Conservation (phyloP, 2,113 vertebrate species). For the Ia io region DNA sequence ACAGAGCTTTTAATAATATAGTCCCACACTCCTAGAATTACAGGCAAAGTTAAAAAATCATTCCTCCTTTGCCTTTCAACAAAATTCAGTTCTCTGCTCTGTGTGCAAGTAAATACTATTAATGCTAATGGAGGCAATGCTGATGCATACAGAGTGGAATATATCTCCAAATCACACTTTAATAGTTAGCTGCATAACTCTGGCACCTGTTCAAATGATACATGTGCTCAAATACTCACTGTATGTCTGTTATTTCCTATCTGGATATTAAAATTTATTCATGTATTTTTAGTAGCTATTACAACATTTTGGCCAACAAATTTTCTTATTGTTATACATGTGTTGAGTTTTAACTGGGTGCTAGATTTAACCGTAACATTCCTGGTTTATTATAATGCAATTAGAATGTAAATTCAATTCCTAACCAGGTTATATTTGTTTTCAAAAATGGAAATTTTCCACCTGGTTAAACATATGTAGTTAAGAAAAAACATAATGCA, state of each 20-base stretch:
- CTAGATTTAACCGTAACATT: conserved; percentile 49
- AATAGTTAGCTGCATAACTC: conserved; percentile 68
- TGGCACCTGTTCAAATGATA: conserved; percentile 66
- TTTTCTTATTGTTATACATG: conserved; percentile 66
- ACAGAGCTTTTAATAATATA: conserved; percentile 68
- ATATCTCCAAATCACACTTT: conserved; percentile 71
- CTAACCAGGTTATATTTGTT: conserved; percentile 53
- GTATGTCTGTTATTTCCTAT: conserved; percentile 49
- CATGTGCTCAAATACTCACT: conserved; percentile 63
- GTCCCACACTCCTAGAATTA: conserved; percentile 44
- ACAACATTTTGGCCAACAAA: conserved; percentile 66
- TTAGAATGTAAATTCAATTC: conserved; percentile 47
- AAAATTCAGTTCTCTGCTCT: conserved; percentile 62
- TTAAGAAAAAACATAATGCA: conserved; percentile 56
- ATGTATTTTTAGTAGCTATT: conserved; percentile 72
- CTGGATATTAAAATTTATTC: conserved; percentile 72
- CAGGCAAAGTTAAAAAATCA: conserved; percentile 68
- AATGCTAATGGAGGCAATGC: conserved; percentile 56
- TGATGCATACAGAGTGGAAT: not conserved
- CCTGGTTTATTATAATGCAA: conserved; percentile 43
- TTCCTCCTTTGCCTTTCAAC: conserved; percentile 60
- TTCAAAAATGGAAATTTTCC: conserved; percentile 47
- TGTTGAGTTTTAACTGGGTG: conserved; percentile 60
- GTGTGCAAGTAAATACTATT: conserved; percentile 59
- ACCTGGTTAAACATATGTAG: conserved; percentile 46